phyloP scores from a whole-genome alignment of 1,140 invertebrate species.

The Drosophila lacertosa region DNA sequence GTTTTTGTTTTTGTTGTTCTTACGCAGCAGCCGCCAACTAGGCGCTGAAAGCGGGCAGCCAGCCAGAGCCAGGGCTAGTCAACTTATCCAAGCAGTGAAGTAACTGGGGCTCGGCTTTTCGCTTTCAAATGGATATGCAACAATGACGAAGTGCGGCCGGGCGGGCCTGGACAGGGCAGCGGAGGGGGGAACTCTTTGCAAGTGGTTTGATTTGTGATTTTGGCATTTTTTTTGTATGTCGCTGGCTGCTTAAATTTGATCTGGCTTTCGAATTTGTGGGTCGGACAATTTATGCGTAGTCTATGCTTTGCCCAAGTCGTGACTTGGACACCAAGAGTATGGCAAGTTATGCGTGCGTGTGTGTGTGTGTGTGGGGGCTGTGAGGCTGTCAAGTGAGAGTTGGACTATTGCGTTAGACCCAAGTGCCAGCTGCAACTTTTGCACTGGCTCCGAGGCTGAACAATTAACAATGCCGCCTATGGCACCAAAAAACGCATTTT shows the following conservation, averaged over 20 bases:
- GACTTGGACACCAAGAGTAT: constrained; percentile 34
- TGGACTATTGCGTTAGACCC: constrained; percentile 27
- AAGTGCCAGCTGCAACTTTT: constrained; percentile 31
- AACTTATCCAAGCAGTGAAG: constrained; percentile 28
- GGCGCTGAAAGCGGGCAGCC: constrained; percentile 71
- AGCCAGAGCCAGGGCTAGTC: constrained; percentile 43
- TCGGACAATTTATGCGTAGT: constrained; percentile 61
- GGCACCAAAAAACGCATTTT: constrained; percentile 21
- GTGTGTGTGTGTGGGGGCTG: constrained; percentile 5
- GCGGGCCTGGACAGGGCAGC: not conserved
- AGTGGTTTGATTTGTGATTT: constrained; percentile 61
- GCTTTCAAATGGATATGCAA: constrained; percentile 49
- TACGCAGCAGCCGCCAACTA: constrained; percentile 66
- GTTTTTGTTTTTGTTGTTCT: constrained; percentile 45
- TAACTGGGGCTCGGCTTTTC: constrained; percentile 20
- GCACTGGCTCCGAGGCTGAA: constrained; percentile 34
- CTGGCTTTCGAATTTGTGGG: constrained; percentile 52
- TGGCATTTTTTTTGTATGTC: constrained; percentile 30
- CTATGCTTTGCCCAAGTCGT: constrained; percentile 49
- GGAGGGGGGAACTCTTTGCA: constrained; percentile 26
- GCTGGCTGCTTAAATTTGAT: constrained; percentile 34
- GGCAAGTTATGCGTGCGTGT: constrained; percentile 38
- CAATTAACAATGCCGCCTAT: constrained; percentile 28
- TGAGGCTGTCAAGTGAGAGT: constrained; percentile 32
- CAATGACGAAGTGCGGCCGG: constrained; percentile 14